A percentile compares a stretch with the other conserved stretches of the same genome.
phyloP scores from a whole-genome alignment of 1,140 invertebrate genomes.

The Liolophura sinensis region DNA sequence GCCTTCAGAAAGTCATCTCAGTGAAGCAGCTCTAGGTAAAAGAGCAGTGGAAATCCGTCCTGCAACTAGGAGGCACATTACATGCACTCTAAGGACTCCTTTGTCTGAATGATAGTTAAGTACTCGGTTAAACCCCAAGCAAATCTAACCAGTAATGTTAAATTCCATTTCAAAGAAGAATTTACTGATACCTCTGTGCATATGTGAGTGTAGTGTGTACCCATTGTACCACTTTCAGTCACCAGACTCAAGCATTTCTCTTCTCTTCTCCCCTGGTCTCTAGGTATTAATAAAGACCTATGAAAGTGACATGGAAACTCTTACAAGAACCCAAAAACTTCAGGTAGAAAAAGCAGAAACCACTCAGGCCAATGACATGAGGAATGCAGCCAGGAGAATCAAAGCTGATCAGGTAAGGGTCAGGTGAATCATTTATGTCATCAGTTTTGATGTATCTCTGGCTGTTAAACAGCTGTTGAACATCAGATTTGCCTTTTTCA shows the following conservation, averaged over 20 bases:
- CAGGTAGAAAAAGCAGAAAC: constrained; percentile 89
- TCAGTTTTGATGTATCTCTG: no score
- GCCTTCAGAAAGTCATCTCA: no score
- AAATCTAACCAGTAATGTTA: no score
- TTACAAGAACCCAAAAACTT: constrained; percentile 87
- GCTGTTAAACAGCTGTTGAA: no score
- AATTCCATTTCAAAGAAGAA: not conserved
- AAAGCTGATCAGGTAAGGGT: constrained; percentile 76
- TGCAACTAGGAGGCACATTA: no score
- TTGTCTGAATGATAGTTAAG: no score
- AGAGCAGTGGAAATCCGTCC: no score
- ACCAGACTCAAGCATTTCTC: constrained; percentile 27
- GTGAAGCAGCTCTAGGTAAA: no score
- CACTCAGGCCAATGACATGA: constrained; percentile 87
- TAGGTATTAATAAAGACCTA: constrained; percentile 84
- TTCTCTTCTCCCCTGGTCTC: constrained; percentile 76
- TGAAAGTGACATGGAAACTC: constrained; percentile 86
- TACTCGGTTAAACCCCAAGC: no score
- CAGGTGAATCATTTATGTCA: no score
- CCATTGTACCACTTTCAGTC: constrained; percentile 64
- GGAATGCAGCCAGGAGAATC: constrained; percentile 73
- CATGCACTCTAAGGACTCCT: no score
- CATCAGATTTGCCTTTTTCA: no score
- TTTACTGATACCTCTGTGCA: not conserved
- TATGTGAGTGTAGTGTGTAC: constrained; percentile 17